Conservation (phyloP, 2,113 vertebrate genomes). For the Myrmecophaga tridactyla region DNA sequence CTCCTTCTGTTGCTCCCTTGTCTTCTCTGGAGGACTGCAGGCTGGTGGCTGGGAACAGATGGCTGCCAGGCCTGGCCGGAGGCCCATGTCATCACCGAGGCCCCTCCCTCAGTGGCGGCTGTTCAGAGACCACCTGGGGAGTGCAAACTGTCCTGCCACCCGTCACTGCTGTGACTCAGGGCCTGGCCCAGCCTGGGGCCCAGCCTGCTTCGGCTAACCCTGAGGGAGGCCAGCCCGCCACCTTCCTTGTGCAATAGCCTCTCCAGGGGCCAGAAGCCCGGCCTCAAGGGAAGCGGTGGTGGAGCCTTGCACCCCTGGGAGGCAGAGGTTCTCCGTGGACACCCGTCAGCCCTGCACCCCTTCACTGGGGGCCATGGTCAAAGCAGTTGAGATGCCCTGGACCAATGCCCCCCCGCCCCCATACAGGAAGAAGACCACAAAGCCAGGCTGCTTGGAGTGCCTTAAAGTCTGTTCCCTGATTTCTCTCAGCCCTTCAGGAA, state of each 20-base stretch:
- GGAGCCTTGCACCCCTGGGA: neutral
- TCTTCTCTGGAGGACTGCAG: constrained; percentile 44
- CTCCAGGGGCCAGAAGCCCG: constrained; percentile 11
- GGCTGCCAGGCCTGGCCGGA: constrained; percentile 73
- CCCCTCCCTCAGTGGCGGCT: constrained; percentile 58
- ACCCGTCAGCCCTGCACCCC: neutral
- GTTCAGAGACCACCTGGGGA: constrained; percentile 79
- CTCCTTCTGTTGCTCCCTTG: neutral
- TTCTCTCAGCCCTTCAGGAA: neutral
- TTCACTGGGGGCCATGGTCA: neutral
- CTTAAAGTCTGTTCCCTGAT: neutral
- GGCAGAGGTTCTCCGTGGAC: neutral
- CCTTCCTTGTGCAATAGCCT: neutral
- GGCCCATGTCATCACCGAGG: constrained; percentile 62
- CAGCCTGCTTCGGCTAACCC: constrained; percentile 30
- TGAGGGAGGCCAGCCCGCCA: constrained; percentile 13
- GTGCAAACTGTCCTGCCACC: constrained; percentile 73
- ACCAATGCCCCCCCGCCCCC: neutral
- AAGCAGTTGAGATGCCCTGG: neutral
- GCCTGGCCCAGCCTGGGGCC: constrained; percentile 10
- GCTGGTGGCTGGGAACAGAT: constrained; percentile 75
- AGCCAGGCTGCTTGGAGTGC: neutral
- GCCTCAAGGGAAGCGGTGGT: neutral
- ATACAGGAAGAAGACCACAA: neutral
- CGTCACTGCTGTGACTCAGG: neutral